Evolutionary conservation across 2,797 vertebrate species (phyloP), one percentile per base, ranked within the genome.

Genomic region (Sebastiscus albofasciatus): DNA sequence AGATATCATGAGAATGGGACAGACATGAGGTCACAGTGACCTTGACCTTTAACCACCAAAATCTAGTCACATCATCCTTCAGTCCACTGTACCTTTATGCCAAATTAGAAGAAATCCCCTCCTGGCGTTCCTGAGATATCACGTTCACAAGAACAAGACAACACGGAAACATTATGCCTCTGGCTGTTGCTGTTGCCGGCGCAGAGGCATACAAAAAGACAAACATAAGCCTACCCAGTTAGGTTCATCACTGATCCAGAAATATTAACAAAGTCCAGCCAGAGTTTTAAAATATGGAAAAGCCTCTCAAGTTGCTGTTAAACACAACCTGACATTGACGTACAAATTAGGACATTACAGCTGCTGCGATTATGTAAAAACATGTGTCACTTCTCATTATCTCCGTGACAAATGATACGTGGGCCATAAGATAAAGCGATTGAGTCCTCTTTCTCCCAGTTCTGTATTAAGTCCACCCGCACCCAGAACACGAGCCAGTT

Each of bases 391-490:
- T 79, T 59, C 61, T 79, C 49, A 55, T 85, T 59, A 70, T 77
- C 52, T 75, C 31, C 4, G 0, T 46, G 64, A 70, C 27, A 81
- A 81, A 71, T 68, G 27, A 49, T 24, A 61, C 58, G 33, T 2
- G 7, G 55, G 34, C 18, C 67, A 64, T 20, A 20, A 14, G 9
- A 68, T 75, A n/a, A 72, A 79, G 67, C 66, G 27, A 34, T 2
- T 10, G 22, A 64, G 69, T 14, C 34, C 39, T 65, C 20, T 36
- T 76, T 61, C 20, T 64, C 59, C 9, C 42, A 33, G 24, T 49
- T 77, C 55, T 65, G 72, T 4, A 54, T 80, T 79, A 64, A 87
- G 59, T 82, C 69, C 82, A 77, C 79, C 65, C 42, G 34, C 79
- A 67, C 18, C 58, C 46, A 29, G 9, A 81, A 74, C 72, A 74